Percentiles rank a stretch among this genome's conserved stretches.
Evolutionary conservation across 2,888 invertebrate species (phyloP).

Genomic region (Busseola fusca): DNA sequence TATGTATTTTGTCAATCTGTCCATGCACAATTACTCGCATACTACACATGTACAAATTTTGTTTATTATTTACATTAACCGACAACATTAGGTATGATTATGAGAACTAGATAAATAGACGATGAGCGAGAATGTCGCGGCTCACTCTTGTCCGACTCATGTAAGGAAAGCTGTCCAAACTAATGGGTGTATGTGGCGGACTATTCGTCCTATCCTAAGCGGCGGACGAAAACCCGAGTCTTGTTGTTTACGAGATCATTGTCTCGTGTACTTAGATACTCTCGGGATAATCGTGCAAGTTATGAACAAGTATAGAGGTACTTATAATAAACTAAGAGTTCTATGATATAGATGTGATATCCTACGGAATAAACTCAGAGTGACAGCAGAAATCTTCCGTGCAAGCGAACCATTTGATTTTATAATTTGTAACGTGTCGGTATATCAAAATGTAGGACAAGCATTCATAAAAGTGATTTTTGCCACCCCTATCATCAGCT

Average conservation of each 20-base stretch:
- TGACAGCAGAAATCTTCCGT: slow-evolving; percentile 31
- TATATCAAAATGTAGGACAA: slow-evolving; percentile 26
- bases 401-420: slow-evolving; percentile 44
- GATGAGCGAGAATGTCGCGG: slow-evolving; percentile 48
- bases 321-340: slow-evolving; percentile 56
- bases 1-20: slow-evolving; percentile 84
- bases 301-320: slow-evolving; percentile 47
- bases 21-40: slow-evolving; percentile 84
- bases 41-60: slow-evolving; percentile 84
- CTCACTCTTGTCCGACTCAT: slow-evolving; percentile 49
- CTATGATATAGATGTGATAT: slow-evolving; percentile 49
- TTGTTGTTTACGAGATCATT: slow-evolving; percentile 24
- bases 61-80: slow-evolving; percentile 80
- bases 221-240: slow-evolving; percentile 32
- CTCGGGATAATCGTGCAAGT: slow-evolving; percentile 50
- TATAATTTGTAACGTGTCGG: slow-evolving; percentile 36
- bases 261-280: slow-evolving; percentile 49
- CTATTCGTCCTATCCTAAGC: slow-evolving; percentile 4
- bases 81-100: slow-evolving; percentile 66
- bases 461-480: slow-evolving; percentile 46
- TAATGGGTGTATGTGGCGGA: slow-evolving; percentile 37
- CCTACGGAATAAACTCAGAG: slow-evolving; percentile 40
- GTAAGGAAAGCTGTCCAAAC: slow-evolving; percentile 60
- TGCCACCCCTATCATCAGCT: slow-evolving; percentile 28
- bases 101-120: slow-evolving; percentile 61